phyloP scores from a whole-genome alignment of 2,113 vertebrate genomes.

The Brachionichthys hirsutus region DNA sequence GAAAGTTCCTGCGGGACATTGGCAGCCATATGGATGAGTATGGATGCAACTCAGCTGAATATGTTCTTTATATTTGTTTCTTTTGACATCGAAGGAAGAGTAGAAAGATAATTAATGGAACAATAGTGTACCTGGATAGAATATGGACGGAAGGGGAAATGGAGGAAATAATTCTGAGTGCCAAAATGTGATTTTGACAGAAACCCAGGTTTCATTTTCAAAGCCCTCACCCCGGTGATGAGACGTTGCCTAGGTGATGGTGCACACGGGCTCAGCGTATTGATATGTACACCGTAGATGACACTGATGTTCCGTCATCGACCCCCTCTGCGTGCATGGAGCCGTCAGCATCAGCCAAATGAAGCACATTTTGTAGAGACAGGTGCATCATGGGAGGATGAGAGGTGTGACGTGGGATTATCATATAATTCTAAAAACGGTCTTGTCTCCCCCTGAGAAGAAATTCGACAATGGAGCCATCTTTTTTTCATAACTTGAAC shows the following conservation, averaged over 20 bases:
- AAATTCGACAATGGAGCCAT: no score
- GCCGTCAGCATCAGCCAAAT: conserved; percentile 38
- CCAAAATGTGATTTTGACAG: conserved; percentile 24
- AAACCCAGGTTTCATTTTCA: conserved; percentile 43
- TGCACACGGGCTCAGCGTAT: conserved; percentile 25
- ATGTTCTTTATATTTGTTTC: conserved; percentile 45
- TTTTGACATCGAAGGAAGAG: conserved; percentile 11
- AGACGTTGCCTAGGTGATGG: conserved; percentile 35
- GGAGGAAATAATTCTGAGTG: conserved; percentile 12
- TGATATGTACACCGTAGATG: conserved; percentile 68
- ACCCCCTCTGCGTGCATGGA: conserved; percentile 23
- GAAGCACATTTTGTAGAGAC: conserved; percentile 38
- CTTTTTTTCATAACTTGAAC: no score
- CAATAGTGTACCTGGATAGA: conserved; percentile 8
- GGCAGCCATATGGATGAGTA: conserved; percentile 39
- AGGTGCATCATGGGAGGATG: conserved; percentile 20
- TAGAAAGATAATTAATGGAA: background rate
- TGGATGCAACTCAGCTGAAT: conserved; percentile 24
- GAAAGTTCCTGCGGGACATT: conserved; percentile 44
- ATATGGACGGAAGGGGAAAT: conserved; percentile 15
- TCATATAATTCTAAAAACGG: no score
- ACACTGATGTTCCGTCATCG: conserved; percentile 46
- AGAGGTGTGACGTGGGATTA: no score
- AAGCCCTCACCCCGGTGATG: conserved; percentile 24
- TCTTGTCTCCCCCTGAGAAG: no score